Conservation (phyloP, 1,140 invertebrate genomes). For the Hypothenemus hampei region DNA sequence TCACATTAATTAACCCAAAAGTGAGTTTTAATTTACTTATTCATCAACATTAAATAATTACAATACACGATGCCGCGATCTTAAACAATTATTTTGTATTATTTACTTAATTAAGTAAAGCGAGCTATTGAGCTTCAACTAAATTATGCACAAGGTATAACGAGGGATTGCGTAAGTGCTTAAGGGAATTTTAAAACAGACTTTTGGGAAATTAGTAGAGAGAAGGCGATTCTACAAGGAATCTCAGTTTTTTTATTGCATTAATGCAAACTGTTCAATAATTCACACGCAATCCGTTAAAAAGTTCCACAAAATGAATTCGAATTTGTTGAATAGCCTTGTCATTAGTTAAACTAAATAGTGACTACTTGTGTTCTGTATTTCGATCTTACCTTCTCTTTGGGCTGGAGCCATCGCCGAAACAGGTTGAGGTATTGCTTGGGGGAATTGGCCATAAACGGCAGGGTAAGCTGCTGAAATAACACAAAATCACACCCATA, state of each 20-base stretch:
- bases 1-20: neutral
- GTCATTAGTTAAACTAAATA: neutral
- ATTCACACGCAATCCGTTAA: neutral
- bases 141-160: conserved; percentile 20
- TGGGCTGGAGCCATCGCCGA: conserved; percentile 83
- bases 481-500: conserved; percentile 56
- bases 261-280: neutral
- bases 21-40: neutral
- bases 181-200: conserved; percentile 25
- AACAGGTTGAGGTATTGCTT: conserved; percentile 88
- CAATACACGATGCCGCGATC: neutral
- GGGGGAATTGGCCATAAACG: conserved; percentile 93
- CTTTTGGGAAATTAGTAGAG: conserved; percentile 26
- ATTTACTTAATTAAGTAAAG: conserved; percentile 17
- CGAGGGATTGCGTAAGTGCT: conserved; percentile 16
- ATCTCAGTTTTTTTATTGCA: neutral
- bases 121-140: conserved; percentile 15
- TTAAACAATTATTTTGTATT: conserved; percentile 6
- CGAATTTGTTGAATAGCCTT: neutral
- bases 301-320: too few species aligned
- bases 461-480: conserved; percentile 83
- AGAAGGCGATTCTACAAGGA: conserved; percentile 16
- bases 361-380: neutral
- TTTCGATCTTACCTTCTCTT: conserved; percentile 85
- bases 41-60: neutral